phyloP scores from a whole-genome alignment of 2,797 vertebrate species.

The Sandelia bainsii region DNA sequence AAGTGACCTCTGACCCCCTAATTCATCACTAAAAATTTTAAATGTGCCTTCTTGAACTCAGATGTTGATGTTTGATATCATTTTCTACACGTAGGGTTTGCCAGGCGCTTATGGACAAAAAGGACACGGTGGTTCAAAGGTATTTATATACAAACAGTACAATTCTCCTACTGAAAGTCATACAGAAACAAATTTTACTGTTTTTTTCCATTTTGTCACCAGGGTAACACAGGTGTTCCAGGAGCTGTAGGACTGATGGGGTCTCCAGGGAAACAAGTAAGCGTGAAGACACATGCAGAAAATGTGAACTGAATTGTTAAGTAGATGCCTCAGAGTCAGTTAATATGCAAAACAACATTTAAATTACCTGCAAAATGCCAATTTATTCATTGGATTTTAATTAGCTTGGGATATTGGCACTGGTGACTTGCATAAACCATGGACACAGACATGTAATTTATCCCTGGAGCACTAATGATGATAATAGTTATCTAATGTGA shows the following conservation, averaged over 20 bases:
- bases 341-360: neutral
- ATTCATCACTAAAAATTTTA: neutral
- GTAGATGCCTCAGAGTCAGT: neutral
- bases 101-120: constrained; percentile 91
- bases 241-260: constrained; percentile 91
- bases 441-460: neutral
- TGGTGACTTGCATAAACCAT: neutral
- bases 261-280: constrained; percentile 92
- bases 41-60: neutral
- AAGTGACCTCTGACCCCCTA: constrained; percentile 72
- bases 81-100: constrained; percentile 85
- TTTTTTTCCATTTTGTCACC: constrained; percentile 14
- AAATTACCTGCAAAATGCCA: accelerated
- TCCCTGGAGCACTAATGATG: neutral
- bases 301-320: neutral
- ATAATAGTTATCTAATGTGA: neutral
- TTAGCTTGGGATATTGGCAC: accelerated
- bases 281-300: constrained; percentile 39
- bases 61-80: neutral
- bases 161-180: neutral
- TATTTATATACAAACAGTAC: constrained; percentile 59
- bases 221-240: constrained; percentile 88
- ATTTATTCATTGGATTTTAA: neutral
- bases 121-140: constrained; percentile 87
- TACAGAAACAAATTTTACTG: neutral